Conservation (phyloP, 1,140 invertebrate genomes). For the Brachionus paranguensis region DNA sequence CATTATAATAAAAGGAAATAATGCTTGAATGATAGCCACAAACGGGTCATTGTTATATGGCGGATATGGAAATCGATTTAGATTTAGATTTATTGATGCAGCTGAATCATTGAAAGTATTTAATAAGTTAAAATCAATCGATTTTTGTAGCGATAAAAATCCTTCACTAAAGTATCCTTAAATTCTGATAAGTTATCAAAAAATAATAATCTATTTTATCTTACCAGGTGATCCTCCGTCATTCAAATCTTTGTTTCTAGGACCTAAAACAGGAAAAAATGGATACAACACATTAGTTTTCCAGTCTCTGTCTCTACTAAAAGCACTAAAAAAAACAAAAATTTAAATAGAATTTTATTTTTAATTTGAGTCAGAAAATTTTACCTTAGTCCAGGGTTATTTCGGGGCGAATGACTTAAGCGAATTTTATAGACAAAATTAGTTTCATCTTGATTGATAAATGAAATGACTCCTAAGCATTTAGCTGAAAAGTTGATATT, state of each 20-base stretch:
- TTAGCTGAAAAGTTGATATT: conserved; percentile 38
- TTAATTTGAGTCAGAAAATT: background rate
- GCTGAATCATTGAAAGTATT: conserved; percentile 43
- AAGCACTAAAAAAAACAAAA: conserved; percentile 41
- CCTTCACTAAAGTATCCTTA: conserved; percentile 45
- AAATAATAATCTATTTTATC: conserved; percentile 1
- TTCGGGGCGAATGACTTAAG: conserved; percentile 62
- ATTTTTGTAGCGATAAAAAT: conserved; percentile 65
- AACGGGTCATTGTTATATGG: conserved; percentile 51
- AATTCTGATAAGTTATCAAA: background rate
- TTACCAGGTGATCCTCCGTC: conserved; percentile 63
- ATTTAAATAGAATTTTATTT: background rate
- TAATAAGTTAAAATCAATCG: conserved; percentile 61
- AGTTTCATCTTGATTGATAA: conserved; percentile 40
- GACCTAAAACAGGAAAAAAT: conserved; percentile 64
- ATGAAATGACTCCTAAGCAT: background rate
- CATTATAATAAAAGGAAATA: conserved; percentile 59
- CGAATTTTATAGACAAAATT: conserved; percentile 58
- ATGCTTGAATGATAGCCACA: conserved; percentile 58
- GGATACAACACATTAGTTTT: conserved; percentile 65
- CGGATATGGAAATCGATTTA: conserved; percentile 59
- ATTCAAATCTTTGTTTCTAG: conserved; percentile 58
- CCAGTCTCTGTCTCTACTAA: conserved; percentile 59
- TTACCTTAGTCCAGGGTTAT: conserved; percentile 50
- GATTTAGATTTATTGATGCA: conserved; percentile 44